Base-by-base conservation (phyloP, 2,888 invertebrate genomes). In the Timema cristinae region DNA sequence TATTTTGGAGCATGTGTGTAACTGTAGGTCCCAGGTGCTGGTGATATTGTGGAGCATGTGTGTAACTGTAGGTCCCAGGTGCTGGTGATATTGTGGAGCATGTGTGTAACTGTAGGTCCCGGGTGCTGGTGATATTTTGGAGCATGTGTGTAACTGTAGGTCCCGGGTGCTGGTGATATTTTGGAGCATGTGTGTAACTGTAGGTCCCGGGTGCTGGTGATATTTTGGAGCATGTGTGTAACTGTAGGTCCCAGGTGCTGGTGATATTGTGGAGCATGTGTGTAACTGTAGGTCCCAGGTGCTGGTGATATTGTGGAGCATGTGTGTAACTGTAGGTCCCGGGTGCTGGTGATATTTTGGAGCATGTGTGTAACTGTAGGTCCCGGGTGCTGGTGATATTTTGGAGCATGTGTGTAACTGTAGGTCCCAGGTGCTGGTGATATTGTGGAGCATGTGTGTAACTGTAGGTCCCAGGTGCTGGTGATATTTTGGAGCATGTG, bases 11-110 rank as follows among this genome's bases (percentile, higher is more conserved):
- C 32, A 32, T 32, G 2, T 32, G 6, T 59, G 15, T 59, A 6
- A 16, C 15, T 59, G 16, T 59, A 15, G 2, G 8, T 11, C 8
- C 59, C 59, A 59, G 16, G 11, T 11, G 15, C 59, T 59, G 11
- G 15, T 15, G 59, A 59, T 59, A 16, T 32, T 32, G 32, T 32
- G 32, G 32, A 32, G 32, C 32, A 32, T 32, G 32, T 32, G 32
- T 32, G 93, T 92, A 79, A 67, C 50, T 11, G 15, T 47, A 15
- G 11, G 6, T 49, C 15, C 32, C 32, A 32, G 32, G 32, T 32
- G 32, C 1, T 2, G 32, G 32, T 32, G 32, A 32, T 4, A 32
- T 32, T 32, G 32, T 32, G 32, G 32, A 32, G 32, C 32, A 32
- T 32, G 2, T 32, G 6, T 59, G 15, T 59, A 6, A 16, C 15